A percentile compares a stretch with the other conserved stretches of the same genome.
These are phyloP conservation scores for Bubo bubo DNA, from an alignment of 2,113 vertebrate species.

Conservation along the genomic window DNA sequence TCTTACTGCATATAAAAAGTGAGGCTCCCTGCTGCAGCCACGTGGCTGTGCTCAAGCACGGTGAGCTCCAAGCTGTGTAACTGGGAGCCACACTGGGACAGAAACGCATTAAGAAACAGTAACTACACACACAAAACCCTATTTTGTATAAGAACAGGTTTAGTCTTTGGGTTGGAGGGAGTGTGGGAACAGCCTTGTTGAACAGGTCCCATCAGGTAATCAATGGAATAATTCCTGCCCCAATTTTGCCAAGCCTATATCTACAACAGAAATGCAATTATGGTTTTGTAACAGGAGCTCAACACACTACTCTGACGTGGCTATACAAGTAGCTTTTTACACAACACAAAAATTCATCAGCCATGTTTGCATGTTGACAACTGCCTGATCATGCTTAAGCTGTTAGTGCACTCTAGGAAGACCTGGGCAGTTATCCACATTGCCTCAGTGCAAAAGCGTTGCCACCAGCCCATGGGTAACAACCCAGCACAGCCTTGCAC, in stretches of 20 bases:
- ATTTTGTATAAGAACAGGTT: neutral
- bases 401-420: neutral
- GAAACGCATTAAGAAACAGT: neutral
- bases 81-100: neutral
- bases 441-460: neutral
- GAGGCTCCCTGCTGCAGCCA: fast-evolving
- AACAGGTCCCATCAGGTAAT: slow-evolving; percentile 27
- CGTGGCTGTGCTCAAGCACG: neutral
- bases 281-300: slow-evolving; percentile 21
- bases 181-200: neutral
- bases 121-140: neutral
- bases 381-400: neutral
- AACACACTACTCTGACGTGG: neutral
- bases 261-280: neutral
- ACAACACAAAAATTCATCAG: neutral
- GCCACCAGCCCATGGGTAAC: neutral
- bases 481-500: neutral
- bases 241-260: neutral
- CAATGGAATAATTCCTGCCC: slow-evolving; percentile 18
- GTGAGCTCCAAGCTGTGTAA: neutral
- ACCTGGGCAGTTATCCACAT: neutral
- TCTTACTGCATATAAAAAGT: neutral
- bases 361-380: neutral
- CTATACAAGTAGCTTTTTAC: slow-evolving; percentile 10
- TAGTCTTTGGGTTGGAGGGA: neutral